phyloP scores from a whole-genome alignment of 2,888 invertebrate genomes.

The Sympetrum striolatum region DNA sequence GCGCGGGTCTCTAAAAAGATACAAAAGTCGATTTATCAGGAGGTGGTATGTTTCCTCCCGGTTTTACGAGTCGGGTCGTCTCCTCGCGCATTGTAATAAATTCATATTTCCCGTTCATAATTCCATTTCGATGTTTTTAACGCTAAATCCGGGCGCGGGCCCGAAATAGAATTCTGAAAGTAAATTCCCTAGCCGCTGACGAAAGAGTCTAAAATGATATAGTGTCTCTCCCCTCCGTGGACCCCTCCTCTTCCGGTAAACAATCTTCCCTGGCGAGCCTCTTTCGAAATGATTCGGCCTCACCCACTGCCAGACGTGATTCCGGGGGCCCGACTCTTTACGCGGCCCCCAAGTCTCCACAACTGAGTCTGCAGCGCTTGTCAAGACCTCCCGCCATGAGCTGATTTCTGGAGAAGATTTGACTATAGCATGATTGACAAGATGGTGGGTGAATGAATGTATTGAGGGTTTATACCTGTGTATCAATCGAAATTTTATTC shows the following conservation, averaged over 20 bases:
- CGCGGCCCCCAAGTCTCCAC: not conserved
- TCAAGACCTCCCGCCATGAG: not conserved
- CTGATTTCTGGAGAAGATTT: too few species aligned
- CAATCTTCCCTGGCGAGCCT: not conserved
- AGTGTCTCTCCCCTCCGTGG: not conserved
- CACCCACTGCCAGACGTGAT: not conserved
- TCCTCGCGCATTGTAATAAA: not conserved
- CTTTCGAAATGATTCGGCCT: not conserved
- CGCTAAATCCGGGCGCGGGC: not conserved
- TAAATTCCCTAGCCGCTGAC: not conserved
- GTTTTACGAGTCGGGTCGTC: too few species aligned
- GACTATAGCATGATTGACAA: too few species aligned
- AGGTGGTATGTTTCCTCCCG: too few species aligned
- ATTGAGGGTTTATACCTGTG: too few species aligned
- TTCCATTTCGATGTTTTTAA: not conserved
- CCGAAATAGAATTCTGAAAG: not conserved
- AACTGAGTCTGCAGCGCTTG: not conserved
- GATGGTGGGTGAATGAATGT: too few species aligned
- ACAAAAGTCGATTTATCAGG: too few species aligned
- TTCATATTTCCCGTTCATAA: not conserved
- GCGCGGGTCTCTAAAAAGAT: too few species aligned
- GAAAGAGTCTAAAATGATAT: constrained; percentile 25
- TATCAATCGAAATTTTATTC: too few species aligned
- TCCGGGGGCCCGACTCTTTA: not conserved
- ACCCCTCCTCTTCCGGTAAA: not conserved